Conservation (phyloP, 2,113 vertebrate genomes). For the Perca flavescens region DNA sequence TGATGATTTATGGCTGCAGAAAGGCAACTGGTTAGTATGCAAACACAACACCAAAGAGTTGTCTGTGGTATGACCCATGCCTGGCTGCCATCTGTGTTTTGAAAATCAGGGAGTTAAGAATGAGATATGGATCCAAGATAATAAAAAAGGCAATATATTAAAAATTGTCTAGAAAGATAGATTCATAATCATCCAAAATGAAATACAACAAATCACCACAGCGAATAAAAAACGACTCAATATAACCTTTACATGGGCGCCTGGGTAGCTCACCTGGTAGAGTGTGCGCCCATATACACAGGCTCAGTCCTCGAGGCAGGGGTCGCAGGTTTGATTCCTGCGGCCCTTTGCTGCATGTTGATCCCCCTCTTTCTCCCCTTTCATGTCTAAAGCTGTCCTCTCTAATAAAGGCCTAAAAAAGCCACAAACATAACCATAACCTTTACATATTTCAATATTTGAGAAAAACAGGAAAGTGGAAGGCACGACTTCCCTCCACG, state of each 20-base stretch:
- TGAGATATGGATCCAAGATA: constrained; percentile 13
- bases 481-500: constrained; percentile 3
- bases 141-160: constrained; percentile 25
- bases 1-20: constrained; percentile 39
- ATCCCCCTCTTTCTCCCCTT: too few relatives aligned
- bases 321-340: too few relatives aligned
- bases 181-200: constrained; percentile 20
- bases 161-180: constrained; percentile 4
- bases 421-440: neutral
- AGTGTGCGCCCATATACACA: too few relatives aligned
- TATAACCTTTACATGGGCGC: neutral
- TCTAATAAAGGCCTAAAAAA: too few relatives aligned
- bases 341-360: too few relatives aligned
- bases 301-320: too few relatives aligned
- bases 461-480: constrained; percentile 32
- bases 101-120: neutral
- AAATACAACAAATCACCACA: constrained; percentile 21
- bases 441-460: constrained; percentile 36
- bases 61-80: neutral
- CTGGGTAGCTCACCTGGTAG: too few relatives aligned
- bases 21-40: constrained; percentile 41
- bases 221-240: constrained; percentile 14
- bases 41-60: constrained; percentile 16
- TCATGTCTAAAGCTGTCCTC: too few relatives aligned
- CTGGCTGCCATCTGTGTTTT: constrained; percentile 36